These are phyloP conservation scores for Motacilla tschutschensis DNA, from an alignment of 2,113 vertebrate genomes.

Conservation along the genomic window DNA sequence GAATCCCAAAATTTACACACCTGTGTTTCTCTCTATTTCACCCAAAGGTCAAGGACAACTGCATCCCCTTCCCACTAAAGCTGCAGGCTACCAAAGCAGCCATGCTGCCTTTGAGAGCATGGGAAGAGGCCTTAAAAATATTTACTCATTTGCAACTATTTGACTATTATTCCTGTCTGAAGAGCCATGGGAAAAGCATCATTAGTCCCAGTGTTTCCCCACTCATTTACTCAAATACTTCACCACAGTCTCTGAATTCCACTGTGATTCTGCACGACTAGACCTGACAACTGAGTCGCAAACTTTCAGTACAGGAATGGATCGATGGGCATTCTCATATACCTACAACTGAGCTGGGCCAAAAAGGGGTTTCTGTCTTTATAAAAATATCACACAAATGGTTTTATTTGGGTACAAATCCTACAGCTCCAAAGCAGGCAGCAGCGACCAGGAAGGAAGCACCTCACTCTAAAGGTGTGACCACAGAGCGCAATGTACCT, in stretches of 20 bases:
- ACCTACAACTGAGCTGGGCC: neutral
- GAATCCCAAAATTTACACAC: neutral
- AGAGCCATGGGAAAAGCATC: neutral
- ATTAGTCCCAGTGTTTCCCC: neutral
- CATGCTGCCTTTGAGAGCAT: neutral
- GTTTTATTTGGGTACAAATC: neutral
- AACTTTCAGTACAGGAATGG: neutral
- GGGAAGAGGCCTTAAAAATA: neutral
- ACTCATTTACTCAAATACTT: neutral
- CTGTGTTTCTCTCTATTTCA: neutral
- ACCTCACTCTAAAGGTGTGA: neutral
- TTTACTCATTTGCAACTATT: neutral
- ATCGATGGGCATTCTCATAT: neutral
- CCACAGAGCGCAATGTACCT: fast-evolving
- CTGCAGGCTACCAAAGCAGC: neutral
- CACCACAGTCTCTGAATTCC: neutral
- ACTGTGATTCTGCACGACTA: neutral
- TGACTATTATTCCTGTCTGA: neutral
- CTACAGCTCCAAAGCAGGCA: neutral
- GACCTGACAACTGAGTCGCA: neutral
- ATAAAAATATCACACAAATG: neutral
- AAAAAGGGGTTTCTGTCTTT: neutral
- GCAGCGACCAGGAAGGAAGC: neutral
- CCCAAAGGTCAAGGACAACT: neutral
- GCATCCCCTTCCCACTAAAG: neutral